phyloP scores from a whole-genome alignment of 2,888 invertebrate species.

The Portevinia maculata region DNA sequence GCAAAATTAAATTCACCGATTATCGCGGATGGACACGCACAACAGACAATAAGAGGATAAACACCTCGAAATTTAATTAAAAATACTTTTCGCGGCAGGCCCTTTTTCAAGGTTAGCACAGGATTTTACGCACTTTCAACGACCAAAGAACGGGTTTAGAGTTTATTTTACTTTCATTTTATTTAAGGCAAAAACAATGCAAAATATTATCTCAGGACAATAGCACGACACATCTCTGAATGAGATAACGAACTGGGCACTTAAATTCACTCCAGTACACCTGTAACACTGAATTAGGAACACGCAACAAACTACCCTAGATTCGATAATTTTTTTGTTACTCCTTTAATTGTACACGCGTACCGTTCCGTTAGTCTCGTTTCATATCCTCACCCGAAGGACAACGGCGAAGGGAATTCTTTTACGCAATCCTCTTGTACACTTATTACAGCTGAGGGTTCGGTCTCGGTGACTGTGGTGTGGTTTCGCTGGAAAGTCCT shows the following conservation, averaged over 20 bases:
- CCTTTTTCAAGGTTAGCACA: conserved; percentile 25
- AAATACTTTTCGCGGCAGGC: conserved; percentile 22
- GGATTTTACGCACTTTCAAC: conserved; percentile 19
- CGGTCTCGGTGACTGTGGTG: conserved; percentile 15
- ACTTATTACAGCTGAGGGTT: conserved; percentile 31
- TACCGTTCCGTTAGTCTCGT: conserved; percentile 54
- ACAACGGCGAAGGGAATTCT: conserved; percentile 59
- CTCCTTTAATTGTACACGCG: conserved; percentile 30
- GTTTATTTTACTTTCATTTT: conserved; percentile 10
- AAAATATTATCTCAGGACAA: conserved; percentile 52
- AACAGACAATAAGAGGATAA: conserved; percentile 31
- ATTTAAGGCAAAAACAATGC: conserved; percentile 26
- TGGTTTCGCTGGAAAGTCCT: conserved; percentile 68
- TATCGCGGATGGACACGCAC: conserved; percentile 62
- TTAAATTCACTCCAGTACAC: conserved; percentile 7
- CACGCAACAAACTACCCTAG: conserved; percentile 3
- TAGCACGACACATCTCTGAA: conserved; percentile 40
- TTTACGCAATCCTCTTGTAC: conserved; percentile 71
- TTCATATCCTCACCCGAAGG: conserved; percentile 66
- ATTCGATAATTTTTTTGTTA: neutral
- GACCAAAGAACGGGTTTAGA: neutral
- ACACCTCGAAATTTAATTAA: conserved; percentile 62
- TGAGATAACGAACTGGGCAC: conserved; percentile 12
- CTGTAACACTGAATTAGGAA: conserved; percentile 11
- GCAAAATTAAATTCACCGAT: conserved; percentile 42